A percentile compares a stretch with the other conserved stretches of the same genome.
phyloP scores from a whole-genome alignment of 2,888 invertebrate species.

The Cheilosia scutellata region DNA sequence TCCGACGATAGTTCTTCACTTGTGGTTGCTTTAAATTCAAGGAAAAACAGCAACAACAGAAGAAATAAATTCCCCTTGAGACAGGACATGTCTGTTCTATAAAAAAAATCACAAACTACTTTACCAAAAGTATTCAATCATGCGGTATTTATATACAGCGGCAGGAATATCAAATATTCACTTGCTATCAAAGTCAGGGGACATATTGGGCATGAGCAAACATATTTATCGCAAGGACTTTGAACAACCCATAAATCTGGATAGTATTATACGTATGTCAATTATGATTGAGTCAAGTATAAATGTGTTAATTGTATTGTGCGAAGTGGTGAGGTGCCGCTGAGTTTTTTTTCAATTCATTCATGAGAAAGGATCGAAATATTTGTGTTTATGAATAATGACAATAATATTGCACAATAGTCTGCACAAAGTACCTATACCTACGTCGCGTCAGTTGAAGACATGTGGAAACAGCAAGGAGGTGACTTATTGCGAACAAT shows the following conservation, averaged over 20 bases:
- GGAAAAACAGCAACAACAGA: neutral
- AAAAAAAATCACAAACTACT: slow-evolving; percentile 28
- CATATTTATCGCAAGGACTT: slow-evolving; percentile 32
- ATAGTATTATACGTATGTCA: slow-evolving; percentile 13
- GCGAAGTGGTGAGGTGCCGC: neutral
- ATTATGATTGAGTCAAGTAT: neutral
- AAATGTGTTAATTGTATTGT: neutral
- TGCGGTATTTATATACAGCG: slow-evolving; percentile 42
- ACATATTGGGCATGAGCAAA: slow-evolving; percentile 30
- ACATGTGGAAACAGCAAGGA: neutral
- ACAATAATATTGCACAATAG: neutral
- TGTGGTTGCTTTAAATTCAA: neutral
- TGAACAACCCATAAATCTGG: slow-evolving; percentile 4
- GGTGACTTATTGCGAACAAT: neutral
- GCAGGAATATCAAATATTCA: slow-evolving; percentile 23
- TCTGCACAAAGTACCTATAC: neutral
- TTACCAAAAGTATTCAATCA: neutral
- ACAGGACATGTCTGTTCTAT: slow-evolving; percentile 27
- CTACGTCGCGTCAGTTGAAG: too few relatives aligned
- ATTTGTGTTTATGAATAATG: neutral
- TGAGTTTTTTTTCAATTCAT: neutral
- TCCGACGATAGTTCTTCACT: neutral
- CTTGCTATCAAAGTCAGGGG: slow-evolving; percentile 1
- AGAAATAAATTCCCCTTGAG: neutral
- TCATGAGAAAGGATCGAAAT: neutral